phyloP scores from a whole-genome alignment of 2,888 invertebrate genomes.

The Zeuzera pyrina region DNA sequence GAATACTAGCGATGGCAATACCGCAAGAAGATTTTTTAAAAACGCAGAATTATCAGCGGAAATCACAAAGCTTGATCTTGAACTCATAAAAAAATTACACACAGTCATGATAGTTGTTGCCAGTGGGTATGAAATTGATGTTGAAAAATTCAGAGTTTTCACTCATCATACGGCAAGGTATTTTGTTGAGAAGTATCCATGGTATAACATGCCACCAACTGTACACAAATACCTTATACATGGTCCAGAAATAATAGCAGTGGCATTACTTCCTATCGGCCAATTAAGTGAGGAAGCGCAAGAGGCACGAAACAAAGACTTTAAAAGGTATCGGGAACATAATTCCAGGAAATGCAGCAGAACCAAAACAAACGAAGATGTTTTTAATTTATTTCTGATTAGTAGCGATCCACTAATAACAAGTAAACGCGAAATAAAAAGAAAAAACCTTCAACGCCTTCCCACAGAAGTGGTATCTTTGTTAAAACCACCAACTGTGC shows the following conservation, averaged over 20 bases:
- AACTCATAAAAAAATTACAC: conserved; percentile 5
- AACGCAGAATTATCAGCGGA: conserved; percentile 2
- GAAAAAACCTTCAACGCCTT: too few species aligned
- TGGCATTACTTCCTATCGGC: conserved; percentile 15
- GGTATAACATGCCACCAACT: conserved; percentile 17
- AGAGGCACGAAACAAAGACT: conserved; percentile 17
- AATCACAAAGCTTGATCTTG: conserved; percentile 6
- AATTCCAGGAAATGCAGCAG: too few species aligned
- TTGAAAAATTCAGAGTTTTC: conserved; percentile 11
- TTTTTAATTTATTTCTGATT: too few species aligned
- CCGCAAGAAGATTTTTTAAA: conserved; percentile 8
- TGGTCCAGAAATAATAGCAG: conserved; percentile 13
- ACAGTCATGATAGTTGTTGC: conserved; percentile 9
- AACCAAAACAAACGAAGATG: too few species aligned
- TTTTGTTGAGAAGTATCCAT: conserved; percentile 14
- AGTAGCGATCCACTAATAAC: too few species aligned
- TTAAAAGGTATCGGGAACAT: conserved; percentile 10
- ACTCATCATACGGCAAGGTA: conserved; percentile 11
- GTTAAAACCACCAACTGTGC: too few species aligned
- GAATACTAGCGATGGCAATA: conserved; percentile 1
- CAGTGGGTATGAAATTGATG: conserved; percentile 12
- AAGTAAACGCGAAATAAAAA: too few species aligned
- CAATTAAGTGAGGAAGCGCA: conserved; percentile 18
- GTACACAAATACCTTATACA: conserved; percentile 18
- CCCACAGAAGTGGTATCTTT: too few species aligned